Evolutionary conservation across 2,113 vertebrate species (phyloP), one percentile per base, ranked within the genome.

Genomic region (Scomber japonicus): DNA sequence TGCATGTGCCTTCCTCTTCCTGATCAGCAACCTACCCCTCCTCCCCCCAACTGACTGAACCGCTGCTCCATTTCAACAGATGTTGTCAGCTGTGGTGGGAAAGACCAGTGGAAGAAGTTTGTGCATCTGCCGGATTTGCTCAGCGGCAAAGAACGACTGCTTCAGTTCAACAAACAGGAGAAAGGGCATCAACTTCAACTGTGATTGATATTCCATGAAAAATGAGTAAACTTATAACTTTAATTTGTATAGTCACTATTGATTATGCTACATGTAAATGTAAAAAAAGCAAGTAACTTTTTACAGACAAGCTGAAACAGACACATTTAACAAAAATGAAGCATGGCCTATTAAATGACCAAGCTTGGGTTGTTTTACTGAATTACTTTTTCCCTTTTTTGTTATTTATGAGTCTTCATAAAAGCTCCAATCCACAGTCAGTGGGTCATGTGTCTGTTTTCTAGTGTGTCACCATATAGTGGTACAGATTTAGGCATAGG

Each of bases 61-160:
- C 87, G 71, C 66, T 62, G 65, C 63, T 76, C 63, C 35, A 82
- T 83, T 91, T 88, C 68, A 84, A 64, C 87, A 89, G 83, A 91
- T 89, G 88, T 89, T 85, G 71, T 80, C 77, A 80, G 70, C 69
- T 56, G 80, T 80, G 69, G 71, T 69, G 73, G 75, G 64, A 81
- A 67, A 75, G 64, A 77, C 70, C 56, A 80, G 10, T 50, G 55
- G 64, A 81, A 69, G 68, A 84, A 84, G 71, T 8, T 54, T 27
- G 11, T 81, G 53, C 48, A 69, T 81, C 61, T 65, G 65, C 50
- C 71, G 46, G 46, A 72, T 50, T 51, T 57, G 12, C 63, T 65
- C 45, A 68, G 30, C 60, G 2, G 35, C 35, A 40, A 40, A 40
- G 35, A 40, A 40, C 35, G 2, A 40, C 6, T 9, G 35, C 8